Evolutionary conservation across 2,888 invertebrate genomes (phyloP).

Genomic region (Agrochola litura): DNA sequence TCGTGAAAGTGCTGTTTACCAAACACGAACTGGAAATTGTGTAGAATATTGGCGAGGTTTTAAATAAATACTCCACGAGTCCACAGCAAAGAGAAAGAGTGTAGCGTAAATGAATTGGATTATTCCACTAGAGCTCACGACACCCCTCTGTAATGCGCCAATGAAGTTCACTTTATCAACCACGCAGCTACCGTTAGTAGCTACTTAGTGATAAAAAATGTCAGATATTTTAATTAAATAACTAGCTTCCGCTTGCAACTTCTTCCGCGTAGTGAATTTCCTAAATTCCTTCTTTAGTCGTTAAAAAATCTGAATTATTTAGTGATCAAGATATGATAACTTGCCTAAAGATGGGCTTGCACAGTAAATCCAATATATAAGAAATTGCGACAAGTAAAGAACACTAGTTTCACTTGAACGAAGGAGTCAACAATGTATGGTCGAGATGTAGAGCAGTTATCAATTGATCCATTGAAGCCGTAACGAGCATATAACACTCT

Average conservation of each 20-base stretch:
- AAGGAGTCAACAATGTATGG: conserved; percentile 64
- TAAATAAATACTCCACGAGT: conserved; percentile 55
- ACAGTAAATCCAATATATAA: conserved; percentile 1
- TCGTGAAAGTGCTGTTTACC: conserved; percentile 47
- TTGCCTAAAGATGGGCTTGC: background rate
- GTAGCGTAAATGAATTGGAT: conserved; percentile 73
- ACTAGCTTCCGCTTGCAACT: background rate
- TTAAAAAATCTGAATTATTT: background rate
- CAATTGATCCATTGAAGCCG: conserved; percentile 80
- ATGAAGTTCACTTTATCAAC: conserved; percentile 65
- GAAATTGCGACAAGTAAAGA: conserved; percentile 11
- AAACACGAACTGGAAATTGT: conserved; percentile 44
- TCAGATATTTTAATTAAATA: conserved; percentile 17
- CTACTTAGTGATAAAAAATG: conserved; percentile 10
- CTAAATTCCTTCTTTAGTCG: background rate
- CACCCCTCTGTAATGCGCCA: conserved; percentile 62
- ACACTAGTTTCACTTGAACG: conserved; percentile 36
- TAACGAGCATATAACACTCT: conserved; percentile 75
- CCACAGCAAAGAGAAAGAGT: conserved; percentile 59
- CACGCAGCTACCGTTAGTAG: conserved; percentile 44
- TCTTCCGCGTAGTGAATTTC: background rate
- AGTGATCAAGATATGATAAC: background rate
- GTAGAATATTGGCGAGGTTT: conserved; percentile 55
- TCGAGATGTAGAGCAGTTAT: conserved; percentile 70
- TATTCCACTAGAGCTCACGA: conserved; percentile 71